Evolutionary conservation across 2,113 vertebrate genomes (phyloP).

Genomic region (Nanger granti): DNA sequence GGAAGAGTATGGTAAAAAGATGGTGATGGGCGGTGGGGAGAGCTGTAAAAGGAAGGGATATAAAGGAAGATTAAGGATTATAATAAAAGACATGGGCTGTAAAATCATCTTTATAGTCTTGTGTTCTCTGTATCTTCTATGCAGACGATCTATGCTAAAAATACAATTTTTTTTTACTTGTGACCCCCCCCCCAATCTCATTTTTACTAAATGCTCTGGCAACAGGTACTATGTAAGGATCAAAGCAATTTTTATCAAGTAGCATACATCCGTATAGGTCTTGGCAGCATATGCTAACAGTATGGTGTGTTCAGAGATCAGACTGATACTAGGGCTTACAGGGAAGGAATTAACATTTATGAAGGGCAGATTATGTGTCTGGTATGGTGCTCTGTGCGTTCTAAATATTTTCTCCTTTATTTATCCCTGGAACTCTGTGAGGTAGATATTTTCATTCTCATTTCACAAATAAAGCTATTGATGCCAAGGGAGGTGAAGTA

Average conservation of each 20-base stretch:
- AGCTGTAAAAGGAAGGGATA: neutral
- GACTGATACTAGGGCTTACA: neutral
- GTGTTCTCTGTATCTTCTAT: neutral
- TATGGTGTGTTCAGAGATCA: neutral
- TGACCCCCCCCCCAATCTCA: neutral
- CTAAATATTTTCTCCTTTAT: neutral
- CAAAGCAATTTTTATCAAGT: neutral
- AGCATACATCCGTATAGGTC: neutral
- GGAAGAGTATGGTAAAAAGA: neutral
- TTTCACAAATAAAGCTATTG: neutral
- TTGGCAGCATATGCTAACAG: neutral
- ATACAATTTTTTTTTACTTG: neutral
- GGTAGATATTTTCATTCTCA: neutral
- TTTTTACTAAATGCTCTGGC: neutral
- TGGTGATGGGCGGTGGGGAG: neutral
- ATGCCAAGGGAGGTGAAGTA: neutral
- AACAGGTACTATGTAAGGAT: neutral
- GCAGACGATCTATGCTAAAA: neutral
- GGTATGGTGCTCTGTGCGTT: neutral
- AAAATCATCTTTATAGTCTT: constrained; percentile 7
- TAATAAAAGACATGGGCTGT: neutral
- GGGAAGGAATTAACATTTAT: neutral
- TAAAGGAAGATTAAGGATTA: constrained; percentile 10
- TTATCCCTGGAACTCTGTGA: neutral
- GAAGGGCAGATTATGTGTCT: neutral